Conservation (phyloP, 2,797 vertebrate species). For the Urocyon cinereoargenteus region DNA sequence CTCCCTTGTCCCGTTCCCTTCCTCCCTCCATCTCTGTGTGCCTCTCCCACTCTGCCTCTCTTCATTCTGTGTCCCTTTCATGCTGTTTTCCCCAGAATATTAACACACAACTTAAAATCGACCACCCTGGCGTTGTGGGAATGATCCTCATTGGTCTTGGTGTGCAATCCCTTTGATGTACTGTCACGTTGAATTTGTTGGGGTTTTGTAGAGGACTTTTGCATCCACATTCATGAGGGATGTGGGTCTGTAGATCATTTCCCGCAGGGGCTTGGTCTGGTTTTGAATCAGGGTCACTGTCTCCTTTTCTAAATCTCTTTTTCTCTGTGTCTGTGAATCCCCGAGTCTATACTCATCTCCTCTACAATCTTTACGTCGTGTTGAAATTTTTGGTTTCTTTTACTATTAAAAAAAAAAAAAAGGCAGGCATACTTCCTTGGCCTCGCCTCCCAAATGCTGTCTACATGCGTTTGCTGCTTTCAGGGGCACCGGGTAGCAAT, state of each 20-base stretch:
- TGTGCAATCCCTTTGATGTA: neutral
- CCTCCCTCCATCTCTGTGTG: neutral
- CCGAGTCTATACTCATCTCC: neutral
- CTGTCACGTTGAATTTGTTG: neutral
- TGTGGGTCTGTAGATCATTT: neutral
- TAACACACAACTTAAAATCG: neutral
- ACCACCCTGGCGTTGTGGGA: neutral
- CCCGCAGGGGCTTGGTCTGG: neutral
- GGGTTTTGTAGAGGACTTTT: neutral
- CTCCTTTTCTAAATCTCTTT: neutral
- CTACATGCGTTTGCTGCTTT: neutral
- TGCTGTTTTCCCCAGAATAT: neutral
- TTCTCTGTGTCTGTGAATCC: neutral
- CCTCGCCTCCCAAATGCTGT: neutral
- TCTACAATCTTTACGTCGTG: neutral
- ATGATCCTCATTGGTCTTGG: neutral
- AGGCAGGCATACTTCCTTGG: neutral
- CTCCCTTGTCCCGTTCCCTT: neutral
- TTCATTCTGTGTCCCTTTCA: neutral
- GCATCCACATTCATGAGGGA: neutral
- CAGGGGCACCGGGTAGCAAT: fast-evolving
- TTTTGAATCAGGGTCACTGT: neutral
- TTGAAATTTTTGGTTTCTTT: neutral
- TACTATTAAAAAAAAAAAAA: neutral
- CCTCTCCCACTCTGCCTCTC: neutral